A percentile compares a stretch with the other conserved stretches of the same genome.
Conservation (phyloP, 2,888 invertebrate species). For the Agonum fuliginosum region DNA sequence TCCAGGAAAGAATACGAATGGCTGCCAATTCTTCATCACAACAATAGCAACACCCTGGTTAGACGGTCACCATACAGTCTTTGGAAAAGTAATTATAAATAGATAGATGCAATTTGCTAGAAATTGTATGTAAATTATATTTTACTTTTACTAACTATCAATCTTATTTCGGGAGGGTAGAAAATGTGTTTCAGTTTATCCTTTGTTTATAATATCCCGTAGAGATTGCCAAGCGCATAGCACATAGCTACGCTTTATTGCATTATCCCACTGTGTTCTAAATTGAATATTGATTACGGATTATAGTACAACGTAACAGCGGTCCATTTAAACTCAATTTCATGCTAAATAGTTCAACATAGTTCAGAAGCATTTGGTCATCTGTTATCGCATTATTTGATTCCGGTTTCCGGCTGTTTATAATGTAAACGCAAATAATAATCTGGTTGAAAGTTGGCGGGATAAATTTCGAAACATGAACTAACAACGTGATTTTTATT, state of each 20-base stretch:
- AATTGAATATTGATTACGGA: constrained; percentile 25
- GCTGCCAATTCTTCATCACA: constrained; percentile 97
- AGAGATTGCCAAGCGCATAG: constrained; percentile 8
- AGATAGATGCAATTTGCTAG: constrained; percentile 5
- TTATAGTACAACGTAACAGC: constrained; percentile 1
- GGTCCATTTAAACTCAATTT: neutral
- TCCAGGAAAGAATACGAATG: constrained; percentile 90
- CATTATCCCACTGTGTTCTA: constrained; percentile 11
- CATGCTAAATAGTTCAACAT: neutral
- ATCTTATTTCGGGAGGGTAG: no score
- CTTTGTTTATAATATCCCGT: neutral
- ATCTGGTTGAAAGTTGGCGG: constrained; percentile 1
- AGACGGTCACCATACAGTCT: constrained; percentile 90
- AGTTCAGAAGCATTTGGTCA: neutral
- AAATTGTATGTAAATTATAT: neutral
- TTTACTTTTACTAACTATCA: no score
- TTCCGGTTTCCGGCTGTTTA: constrained; percentile 19
- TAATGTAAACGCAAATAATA: constrained; percentile 22
- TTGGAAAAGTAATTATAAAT: constrained; percentile 83
- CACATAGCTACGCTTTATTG: constrained; percentile 2
- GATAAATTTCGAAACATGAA: neutral
- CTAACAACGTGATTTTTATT: constrained; percentile 6
- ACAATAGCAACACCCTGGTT: constrained; percentile 91
- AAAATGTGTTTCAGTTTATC: no score
- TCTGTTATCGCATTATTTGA: neutral